A percentile compares a stretch with the other conserved stretches of the same genome.
These are phyloP conservation scores for Drosophila malerkotliana DNA, from an alignment of 1,140 invertebrate genomes.

Conservation along the genomic window DNA sequence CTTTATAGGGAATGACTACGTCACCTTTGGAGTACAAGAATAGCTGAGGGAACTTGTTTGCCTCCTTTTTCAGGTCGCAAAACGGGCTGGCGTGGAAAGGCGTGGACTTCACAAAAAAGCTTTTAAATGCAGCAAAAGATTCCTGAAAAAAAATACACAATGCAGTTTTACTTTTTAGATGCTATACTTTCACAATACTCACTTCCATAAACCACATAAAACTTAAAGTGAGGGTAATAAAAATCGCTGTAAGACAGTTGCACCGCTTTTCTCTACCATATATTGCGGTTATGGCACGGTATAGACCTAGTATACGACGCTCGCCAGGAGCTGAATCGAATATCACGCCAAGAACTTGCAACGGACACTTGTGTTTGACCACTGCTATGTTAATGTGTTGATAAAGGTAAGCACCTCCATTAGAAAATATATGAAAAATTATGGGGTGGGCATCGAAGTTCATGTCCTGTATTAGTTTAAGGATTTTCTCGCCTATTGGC, in stretches of 20 bases:
- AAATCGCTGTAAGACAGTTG: conserved; percentile 85
- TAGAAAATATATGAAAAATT: conserved; percentile 92
- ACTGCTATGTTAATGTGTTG: conserved; percentile 87
- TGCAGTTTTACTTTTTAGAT: neutral
- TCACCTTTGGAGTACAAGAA: conserved; percentile 91
- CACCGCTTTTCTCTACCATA: conserved; percentile 85
- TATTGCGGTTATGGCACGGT: conserved; percentile 87
- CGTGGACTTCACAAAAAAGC: conserved; percentile 68
- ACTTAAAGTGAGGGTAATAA: conserved; percentile 86
- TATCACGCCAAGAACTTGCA: conserved; percentile 89
- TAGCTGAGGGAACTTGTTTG: conserved; percentile 87
- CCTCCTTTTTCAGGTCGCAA: conserved; percentile 84
- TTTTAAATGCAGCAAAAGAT: conserved; percentile 80
- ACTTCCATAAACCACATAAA: conserved; percentile 87
- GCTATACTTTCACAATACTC: neutral
- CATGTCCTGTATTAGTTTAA: conserved; percentile 88
- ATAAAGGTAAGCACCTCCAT: conserved; percentile 90
- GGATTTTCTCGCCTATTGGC: conserved; percentile 87
- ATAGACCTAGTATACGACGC: conserved; percentile 85
- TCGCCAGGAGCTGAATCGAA: conserved; percentile 91
- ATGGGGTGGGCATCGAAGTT: conserved; percentile 89
- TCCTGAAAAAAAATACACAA: conserved; percentile 36
- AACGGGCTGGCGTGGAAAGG: conserved; percentile 84
- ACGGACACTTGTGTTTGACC: conserved; percentile 84
- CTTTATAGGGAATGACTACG: conserved; percentile 86